These are phyloP conservation scores for Lineus longissimus DNA, from an alignment of 1,140 invertebrate species.

Conservation along the genomic window DNA sequence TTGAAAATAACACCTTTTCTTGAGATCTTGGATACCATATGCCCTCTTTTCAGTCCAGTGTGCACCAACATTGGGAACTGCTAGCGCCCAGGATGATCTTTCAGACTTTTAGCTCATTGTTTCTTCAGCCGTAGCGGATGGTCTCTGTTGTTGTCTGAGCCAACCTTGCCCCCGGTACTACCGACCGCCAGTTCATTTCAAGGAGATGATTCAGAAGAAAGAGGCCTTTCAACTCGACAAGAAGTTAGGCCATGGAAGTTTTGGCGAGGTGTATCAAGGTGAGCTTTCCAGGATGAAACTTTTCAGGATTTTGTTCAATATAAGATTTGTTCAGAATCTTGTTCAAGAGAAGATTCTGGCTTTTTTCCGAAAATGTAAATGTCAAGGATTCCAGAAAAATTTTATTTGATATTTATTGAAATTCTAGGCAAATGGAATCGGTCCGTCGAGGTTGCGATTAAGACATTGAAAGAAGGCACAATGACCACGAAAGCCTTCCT, in stretches of 20 bases:
- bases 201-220: conserved; percentile 25
- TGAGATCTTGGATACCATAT: too few relatives aligned
- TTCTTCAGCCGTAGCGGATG: conserved; percentile 61
- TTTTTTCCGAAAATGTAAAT: too few relatives aligned
- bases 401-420: too few relatives aligned
- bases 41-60: too few relatives aligned
- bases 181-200: conserved; percentile 27
- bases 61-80: too few relatives aligned
- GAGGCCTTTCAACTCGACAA: conserved; percentile 64
- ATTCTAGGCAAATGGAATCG: conserved; percentile 75
- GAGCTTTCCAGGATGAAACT: conserved; percentile 23
- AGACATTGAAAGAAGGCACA: conserved; percentile 88
- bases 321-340: too few relatives aligned
- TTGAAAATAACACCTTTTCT: too few relatives aligned
- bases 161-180: conserved; percentile 76
- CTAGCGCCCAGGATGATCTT: too few relatives aligned
- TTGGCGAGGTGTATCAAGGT: conserved; percentile 95
- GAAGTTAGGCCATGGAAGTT: conserved; percentile 90
- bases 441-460: conserved; percentile 91
- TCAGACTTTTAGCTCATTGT: background rate
- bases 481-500: conserved; percentile 98
- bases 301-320: too few relatives aligned
- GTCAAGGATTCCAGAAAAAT: too few relatives aligned
- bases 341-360: too few relatives aligned
- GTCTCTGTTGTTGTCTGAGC: conserved; percentile 86